Evolutionary conservation across 2,797 vertebrate genomes (phyloP).

Genomic region (Rhabdomys pumilio): DNA sequence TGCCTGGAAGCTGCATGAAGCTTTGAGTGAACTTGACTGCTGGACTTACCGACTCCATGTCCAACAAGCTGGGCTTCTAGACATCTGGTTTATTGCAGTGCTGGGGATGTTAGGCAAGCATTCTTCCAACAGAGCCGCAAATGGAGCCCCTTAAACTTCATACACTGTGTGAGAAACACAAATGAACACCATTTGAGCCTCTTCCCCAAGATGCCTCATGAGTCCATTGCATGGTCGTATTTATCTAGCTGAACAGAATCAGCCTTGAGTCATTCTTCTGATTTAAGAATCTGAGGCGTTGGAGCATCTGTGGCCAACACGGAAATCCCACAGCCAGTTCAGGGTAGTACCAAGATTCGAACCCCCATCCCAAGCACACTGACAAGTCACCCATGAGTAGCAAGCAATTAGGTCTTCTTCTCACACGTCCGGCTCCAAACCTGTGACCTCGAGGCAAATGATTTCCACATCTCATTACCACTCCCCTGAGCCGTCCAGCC

Average conservation of each 20-base stretch:
- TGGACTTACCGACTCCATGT: not conserved
- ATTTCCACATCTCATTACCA: constrained; percentile 62
- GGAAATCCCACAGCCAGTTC: not conserved
- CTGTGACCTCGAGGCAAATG: constrained; percentile 78
- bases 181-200: not conserved
- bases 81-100: not conserved
- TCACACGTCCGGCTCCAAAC: constrained; percentile 73
- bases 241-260: not conserved
- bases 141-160: not conserved
- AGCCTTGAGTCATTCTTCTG: not conserved
- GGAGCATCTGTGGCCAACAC: not conserved
- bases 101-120: not conserved
- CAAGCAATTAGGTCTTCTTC: constrained; percentile 74
- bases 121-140: not conserved
- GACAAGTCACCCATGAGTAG: constrained; percentile 65
- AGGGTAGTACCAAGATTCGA: rapidly evolving
- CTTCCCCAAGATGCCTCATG: not conserved
- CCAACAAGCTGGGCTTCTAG: not conserved
- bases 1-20: rapidly evolving
- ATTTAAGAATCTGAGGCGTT: not conserved
- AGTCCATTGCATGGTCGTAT: not conserved
- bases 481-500: constrained; percentile 70
- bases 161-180: no score
- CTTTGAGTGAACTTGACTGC: not conserved
- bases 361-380: not conserved